These are phyloP conservation scores for Cheilosia variabilis DNA, from an alignment of 2,888 invertebrate genomes.

Conservation along the genomic window DNA sequence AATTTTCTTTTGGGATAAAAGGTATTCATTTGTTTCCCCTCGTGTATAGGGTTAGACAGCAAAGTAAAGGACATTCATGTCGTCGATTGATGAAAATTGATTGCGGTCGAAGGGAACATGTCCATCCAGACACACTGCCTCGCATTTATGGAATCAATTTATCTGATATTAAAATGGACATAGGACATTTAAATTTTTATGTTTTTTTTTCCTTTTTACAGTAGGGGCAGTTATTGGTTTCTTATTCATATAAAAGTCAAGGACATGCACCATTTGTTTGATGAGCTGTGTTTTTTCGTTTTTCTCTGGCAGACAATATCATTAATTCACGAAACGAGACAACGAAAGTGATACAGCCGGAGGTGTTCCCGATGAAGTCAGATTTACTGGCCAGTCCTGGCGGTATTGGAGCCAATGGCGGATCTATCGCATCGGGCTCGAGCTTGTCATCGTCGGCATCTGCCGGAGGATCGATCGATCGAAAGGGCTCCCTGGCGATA, in stretches of 20 bases:
- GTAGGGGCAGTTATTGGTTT: neutral
- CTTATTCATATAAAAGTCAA: constrained; percentile 48
- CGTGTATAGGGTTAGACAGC: neutral
- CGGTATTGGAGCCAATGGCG: constrained; percentile 74
- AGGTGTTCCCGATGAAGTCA: constrained; percentile 82
- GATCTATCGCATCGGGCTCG: constrained; percentile 71
- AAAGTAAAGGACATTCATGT: constrained; percentile 41
- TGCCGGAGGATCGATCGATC: constrained; percentile 78
- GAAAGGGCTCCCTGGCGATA: constrained; percentile 83
- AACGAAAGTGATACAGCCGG: constrained; percentile 81
- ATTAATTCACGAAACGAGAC: constrained; percentile 82
- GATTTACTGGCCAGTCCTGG: constrained; percentile 80
- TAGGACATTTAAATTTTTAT: too few relatives aligned
- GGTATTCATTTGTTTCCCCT: constrained; percentile 22
- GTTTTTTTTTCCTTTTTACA: neutral
- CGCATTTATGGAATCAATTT: constrained; percentile 50
- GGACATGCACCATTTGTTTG: constrained; percentile 65
- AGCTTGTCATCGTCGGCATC: constrained; percentile 78
- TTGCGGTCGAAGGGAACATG: constrained; percentile 61
- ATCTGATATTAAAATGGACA: constrained; percentile 51
- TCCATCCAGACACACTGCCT: constrained; percentile 31
- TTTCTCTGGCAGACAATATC: constrained; percentile 79
- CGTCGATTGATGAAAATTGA: constrained; percentile 70
- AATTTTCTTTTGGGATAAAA: constrained; percentile 36
- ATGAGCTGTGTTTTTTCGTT: constrained; percentile 23